Evolutionary conservation across 2,888 invertebrate species (phyloP), one percentile per base, ranked within the genome.

Genomic region (Meteorus cinctellus): DNA sequence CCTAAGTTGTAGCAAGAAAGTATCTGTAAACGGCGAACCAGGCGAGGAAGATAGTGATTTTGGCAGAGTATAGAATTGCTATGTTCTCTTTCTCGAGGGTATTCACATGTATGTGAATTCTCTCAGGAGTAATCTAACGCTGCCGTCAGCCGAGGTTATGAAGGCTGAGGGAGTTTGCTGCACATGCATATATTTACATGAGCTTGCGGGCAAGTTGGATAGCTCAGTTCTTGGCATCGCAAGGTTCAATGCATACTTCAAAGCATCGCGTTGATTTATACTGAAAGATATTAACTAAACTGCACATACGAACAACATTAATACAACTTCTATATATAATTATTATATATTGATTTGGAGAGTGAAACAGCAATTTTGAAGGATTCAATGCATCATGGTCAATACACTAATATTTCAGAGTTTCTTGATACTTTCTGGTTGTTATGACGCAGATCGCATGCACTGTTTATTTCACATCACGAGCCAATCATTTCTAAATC

Each of bases 61-160:
- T 41, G 66, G 19, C 8, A 66, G 66, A 63, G 24, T 36, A 36
- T 16, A 65, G 19, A 24, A 66, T 55, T 55, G 55, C 19, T 41
- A 66, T 45, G 45, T 66, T 66, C 66, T 19, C 41, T 66, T 66
- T 66, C 45, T 66, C 66, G 45, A 12, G 24, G 24, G 36, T 66
- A 65, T 65, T 65, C 34, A 31, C 65, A 66, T 66, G 66, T 24
- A 41, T 66, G 66, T 24, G 41, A 24, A 41, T 10, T 41, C 36
- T 66, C 66, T 45, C 36, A 27, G 19, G 19, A 19, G 19, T 55
- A 55, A 55, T 55, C 55, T 55, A 55, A 55, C 55, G 55, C 19
- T 55, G 19, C 19, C 19, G n/a, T 19, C n/a, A 55, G 10, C 55
- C 19, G 19, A 55, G 55, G 55, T 24, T 55, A 55, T 55, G n/a